phyloP scores from a whole-genome alignment of 2,113 vertebrate species.

The Egretta garzetta region DNA sequence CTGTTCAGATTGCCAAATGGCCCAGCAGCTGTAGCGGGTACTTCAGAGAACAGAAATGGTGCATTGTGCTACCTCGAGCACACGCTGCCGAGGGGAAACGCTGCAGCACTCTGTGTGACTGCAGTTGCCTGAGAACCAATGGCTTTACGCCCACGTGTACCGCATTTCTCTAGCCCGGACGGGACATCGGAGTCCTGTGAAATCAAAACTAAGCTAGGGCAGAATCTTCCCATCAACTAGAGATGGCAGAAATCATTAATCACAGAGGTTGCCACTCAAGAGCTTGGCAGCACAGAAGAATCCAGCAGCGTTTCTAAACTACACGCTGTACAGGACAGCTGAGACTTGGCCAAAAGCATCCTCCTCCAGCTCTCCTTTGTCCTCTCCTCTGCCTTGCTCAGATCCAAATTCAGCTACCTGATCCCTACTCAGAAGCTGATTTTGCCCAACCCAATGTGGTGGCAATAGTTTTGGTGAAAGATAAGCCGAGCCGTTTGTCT shows the following conservation, averaged over 20 bases:
- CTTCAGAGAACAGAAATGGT: not conserved
- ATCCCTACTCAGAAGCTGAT: not conserved
- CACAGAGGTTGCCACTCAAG: not conserved
- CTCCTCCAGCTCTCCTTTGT: not conserved
- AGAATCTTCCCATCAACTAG: not conserved
- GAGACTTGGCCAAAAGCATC: not conserved
- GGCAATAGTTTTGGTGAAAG: not conserved
- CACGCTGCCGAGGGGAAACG: rapidly evolving
- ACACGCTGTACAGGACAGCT: not conserved
- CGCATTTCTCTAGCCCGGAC: not conserved
- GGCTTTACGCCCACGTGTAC: not conserved
- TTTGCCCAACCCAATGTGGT: rapidly evolving
- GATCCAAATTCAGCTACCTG: not conserved
- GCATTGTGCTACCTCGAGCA: not conserved
- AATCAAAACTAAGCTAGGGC: not conserved
- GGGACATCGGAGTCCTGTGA: not conserved
- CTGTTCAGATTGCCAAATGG: not conserved
- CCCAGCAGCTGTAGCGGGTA: not conserved
- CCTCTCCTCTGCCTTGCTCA: not conserved
- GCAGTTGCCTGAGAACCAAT: not conserved
- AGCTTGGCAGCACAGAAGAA: not conserved
- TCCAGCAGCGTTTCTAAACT: not conserved
- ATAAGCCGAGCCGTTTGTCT: not conserved
- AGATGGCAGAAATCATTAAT: not conserved
- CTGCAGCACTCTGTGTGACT: not conserved